Base-by-base conservation (phyloP, 2,888 invertebrate genomes). In the Emesis furor region DNA sequence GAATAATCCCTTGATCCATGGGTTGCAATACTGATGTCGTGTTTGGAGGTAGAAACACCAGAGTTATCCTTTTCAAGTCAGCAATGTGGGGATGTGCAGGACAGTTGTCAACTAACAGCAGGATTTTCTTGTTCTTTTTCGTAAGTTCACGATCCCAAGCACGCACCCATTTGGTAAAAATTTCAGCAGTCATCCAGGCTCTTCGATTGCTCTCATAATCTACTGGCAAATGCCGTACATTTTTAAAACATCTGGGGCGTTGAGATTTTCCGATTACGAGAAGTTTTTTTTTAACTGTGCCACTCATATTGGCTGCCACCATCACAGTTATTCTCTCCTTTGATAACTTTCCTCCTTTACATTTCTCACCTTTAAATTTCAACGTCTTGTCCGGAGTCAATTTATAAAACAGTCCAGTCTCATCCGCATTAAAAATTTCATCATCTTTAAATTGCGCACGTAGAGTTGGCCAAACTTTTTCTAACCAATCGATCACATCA, bases 321-420 rank as follows among this genome's bases (percentile, higher is more conserved):
- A 93, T 83, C 67, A 92, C 88, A 6, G 92, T 93, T 73, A 93
- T 76, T 78, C 92, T 84, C 39, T 89, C 88, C 79, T 92, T 91
- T 30, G 88, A 89, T 5, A 88, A 77, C 77, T 92, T 92, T 73
- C 91, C 92, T 51, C 90, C 90, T 5, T 67, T 76, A 84, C 90
- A 92, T 75, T 90, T 81, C 24, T 93, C 91, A 37, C 89, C 89
- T 90, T 90, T 92, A 78, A 90, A 92, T 75, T 83, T 87, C 46
- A 91, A 86, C 6, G 91, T 91, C 73, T 89, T 89, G 67, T 89
- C 89, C 3, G 91, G 91, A 6, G 89, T 87, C 65, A 89, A 86
- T 85, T 89, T 88, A 80, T 85, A 88, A 82, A 89, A 89, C 35
- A 89, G 39, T 7, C 88, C 89, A 8, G 88, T 89, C 75, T 90